Base-by-base conservation (phyloP, 2,113 vertebrate genomes). In the Strix aluco region DNA sequence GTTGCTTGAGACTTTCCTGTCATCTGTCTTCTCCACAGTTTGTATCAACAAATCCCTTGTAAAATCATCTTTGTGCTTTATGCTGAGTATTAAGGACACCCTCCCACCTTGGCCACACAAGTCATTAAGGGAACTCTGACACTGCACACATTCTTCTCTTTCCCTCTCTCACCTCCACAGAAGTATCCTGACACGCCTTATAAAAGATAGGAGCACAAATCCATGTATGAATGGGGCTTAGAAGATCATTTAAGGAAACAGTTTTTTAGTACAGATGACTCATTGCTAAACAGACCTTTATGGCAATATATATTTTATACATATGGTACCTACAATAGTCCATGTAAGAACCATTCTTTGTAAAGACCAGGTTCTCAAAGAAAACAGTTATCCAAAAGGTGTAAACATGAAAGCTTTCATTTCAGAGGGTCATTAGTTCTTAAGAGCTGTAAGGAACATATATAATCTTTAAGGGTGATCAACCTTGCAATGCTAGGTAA, bases 1-100 rank as follows among this genome's bases (percentile, higher is more conserved):
- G 46, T 79, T 94, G 78, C 54, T 94, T 65, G 49, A 88, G 38
- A 78, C 90, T 94, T 80, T n/a, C 62, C 40, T 74, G 80, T 82
- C 46, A 29, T 75, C n/a, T 87, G 61, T 73, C 46, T 47, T 69
- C 51, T 74, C 29, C 34, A 19, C 13, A 65, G 26, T 26, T 66
- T 30, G 5, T 63, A 51, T 14, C 55, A 90, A 73, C 9, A 63
- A 83, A 84, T 51, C 66, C 70, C 44, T 81, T 54, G 26, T 34
- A 74, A 36, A 52, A 62, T 30, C 36, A 92, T 19, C 42, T 54
- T 36, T 29, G 55, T 14, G 49, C 51, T 83, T 95, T 71, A 30
- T 67, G 49, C n/a, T 55, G 51, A 49, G 34, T 18, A 2, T 63
- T 58, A 79, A 57, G 34, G 52, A 46, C 32, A 57, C 20, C 8